A percentile compares a stretch with the other conserved stretches of the same genome.
Conservation (phyloP, 2,797 vertebrate species). For the Danionella dracula region DNA sequence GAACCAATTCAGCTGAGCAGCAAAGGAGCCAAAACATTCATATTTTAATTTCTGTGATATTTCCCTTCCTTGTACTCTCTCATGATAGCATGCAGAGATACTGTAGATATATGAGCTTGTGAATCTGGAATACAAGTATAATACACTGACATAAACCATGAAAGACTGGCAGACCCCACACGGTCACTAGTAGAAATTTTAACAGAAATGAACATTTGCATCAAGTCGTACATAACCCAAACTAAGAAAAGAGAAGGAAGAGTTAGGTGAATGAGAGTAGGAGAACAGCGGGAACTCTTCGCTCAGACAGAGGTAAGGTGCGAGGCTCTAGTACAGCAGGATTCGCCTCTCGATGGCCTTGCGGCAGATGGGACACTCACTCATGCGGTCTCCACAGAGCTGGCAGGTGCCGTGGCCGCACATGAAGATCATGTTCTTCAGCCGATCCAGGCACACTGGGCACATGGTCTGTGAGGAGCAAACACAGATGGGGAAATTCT, state of each 20-base stretch:
- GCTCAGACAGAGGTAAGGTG: constrained; percentile 14
- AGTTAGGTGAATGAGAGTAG: neutral
- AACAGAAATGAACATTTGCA: neutral
- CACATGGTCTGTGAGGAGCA: constrained; percentile 87
- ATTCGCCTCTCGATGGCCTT: constrained; percentile 97
- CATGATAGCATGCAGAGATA: neutral
- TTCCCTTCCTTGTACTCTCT: too few relatives aligned
- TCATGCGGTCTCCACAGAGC: constrained; percentile 97
- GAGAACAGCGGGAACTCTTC: constrained; percentile 37
- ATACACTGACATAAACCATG: constrained; percentile 3
- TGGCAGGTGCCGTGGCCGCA: constrained; percentile 98
- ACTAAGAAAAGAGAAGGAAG: neutral
- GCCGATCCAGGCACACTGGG: constrained; percentile 94
- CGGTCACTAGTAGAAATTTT: neutral
- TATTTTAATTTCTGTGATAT: too few relatives aligned
- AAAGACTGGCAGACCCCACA: neutral
- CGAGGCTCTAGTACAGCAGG: constrained; percentile 83
- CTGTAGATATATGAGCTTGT: constrained; percentile 38
- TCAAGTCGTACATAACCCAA: constrained; percentile 2
- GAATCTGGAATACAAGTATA: constrained; percentile 43
- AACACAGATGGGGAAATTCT: neutral
- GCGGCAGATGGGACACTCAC: constrained; percentile 98
- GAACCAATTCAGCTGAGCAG: too few relatives aligned
- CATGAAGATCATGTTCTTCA: constrained; percentile 99
- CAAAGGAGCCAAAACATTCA: too few relatives aligned